phyloP scores from a whole-genome alignment of 2,888 invertebrate species.

The Lasius platythorax region DNA sequence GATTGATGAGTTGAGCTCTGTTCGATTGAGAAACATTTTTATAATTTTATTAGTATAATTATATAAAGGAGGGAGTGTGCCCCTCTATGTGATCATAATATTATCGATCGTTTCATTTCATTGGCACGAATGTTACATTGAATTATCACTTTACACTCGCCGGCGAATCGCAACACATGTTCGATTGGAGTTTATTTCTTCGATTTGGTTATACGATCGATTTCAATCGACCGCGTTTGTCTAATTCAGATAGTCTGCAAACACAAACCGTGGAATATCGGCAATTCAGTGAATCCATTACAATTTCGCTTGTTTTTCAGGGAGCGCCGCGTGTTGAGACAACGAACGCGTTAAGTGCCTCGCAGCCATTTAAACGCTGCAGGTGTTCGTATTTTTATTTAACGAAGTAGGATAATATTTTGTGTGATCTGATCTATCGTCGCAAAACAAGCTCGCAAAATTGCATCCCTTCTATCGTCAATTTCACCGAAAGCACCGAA shows the following conservation, averaged over 20 bases:
- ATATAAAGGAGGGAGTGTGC: background rate
- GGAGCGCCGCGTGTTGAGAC: conserved; percentile 46
- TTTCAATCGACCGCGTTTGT: conserved; percentile 60
- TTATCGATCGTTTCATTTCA: background rate
- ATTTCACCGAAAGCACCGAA: background rate
- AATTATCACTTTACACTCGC: conserved; percentile 4
- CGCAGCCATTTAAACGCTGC: background rate
- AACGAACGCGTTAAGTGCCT: conserved; percentile 30
- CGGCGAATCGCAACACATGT: conserved; percentile 20
- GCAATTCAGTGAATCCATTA: conserved; percentile 61
- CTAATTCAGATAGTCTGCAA: conserved; percentile 61
- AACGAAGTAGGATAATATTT: background rate
- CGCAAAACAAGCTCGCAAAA: background rate
- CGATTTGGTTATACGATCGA: conserved; percentile 36
- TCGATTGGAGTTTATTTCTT: conserved; percentile 60
- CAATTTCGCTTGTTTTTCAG: conserved; percentile 57
- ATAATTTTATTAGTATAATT: background rate
- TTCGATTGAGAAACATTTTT: background rate
- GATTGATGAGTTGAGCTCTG: background rate
- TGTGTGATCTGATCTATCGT: background rate
- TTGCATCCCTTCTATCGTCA: background rate
- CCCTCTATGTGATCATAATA: background rate
- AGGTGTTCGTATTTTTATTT: background rate
- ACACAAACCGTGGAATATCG: conserved; percentile 63
- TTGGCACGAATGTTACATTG: background rate